A percentile compares a stretch with the other conserved stretches of the same genome.
Conservation (phyloP, 2,797 vertebrate species). For the Jordanella pulchra region DNA sequence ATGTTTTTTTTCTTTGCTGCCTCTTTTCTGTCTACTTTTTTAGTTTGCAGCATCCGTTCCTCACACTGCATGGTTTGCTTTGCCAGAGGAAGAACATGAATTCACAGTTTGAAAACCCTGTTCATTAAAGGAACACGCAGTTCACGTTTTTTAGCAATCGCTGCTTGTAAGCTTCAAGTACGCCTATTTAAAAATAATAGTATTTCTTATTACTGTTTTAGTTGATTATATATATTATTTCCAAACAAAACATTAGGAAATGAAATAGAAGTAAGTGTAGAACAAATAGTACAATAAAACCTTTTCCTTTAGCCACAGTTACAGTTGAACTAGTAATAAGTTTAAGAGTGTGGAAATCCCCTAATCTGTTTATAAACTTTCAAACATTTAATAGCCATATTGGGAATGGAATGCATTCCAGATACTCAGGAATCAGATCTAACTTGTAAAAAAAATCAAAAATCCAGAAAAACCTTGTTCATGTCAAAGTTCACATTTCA, state of each 20-base stretch:
- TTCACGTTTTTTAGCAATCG: conserved; percentile 12
- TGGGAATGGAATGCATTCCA: not conserved
- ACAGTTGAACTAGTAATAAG: not conserved
- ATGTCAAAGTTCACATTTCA: not conserved
- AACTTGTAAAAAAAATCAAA: not conserved
- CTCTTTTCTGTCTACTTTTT: conserved; percentile 4
- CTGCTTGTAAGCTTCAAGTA: not conserved
- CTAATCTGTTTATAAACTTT: not conserved
- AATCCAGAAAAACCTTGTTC: not conserved
- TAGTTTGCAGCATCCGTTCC: not conserved
- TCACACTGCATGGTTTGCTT: conserved; percentile 4
- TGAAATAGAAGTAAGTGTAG: not conserved
- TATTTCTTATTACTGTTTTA: not conserved
- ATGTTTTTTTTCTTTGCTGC: not conserved
- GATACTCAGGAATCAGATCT: not conserved
- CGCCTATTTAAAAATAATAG: not conserved
- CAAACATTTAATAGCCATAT: not conserved
- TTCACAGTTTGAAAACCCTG: conserved; percentile 1
- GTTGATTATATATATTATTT: not conserved
- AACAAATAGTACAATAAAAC: no score
- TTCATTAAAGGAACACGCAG: not conserved
- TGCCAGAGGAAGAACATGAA: not conserved
- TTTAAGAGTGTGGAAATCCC: not conserved
- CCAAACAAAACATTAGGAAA: not conserved
- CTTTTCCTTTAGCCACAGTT: not conserved